Evolutionary conservation across 2,113 vertebrate species (phyloP), one percentile per base, ranked within the genome.

Genomic region (human (Homo sapiens)): DNA sequence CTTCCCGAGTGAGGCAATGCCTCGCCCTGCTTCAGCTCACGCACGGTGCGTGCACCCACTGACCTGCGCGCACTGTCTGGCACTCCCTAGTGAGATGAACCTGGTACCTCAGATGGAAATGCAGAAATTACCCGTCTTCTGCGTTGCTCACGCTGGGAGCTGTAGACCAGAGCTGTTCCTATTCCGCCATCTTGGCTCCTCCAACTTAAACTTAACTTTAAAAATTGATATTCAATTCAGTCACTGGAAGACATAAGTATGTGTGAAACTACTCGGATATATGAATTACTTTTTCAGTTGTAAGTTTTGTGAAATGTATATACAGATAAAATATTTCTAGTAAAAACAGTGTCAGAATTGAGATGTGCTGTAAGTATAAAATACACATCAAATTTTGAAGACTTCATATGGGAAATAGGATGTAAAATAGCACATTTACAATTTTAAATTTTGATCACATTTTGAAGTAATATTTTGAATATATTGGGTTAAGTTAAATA

Each of bases 231-330:
- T 50, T 52, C 4, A 83, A 8, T 83, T 88, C 48, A 50, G 35
- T 90, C 22, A 32, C 38, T 94, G 16, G 30, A 92, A 96, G 87
- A 84, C 0, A 23, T 86, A 93, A 89, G 16, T 72, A 55, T 83
- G 3, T 40, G 6, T 64, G 12, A 40, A 90, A 95, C 25, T 93
- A 78, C 25, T 59, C 88, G 52, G 13, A 5, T 55, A 22, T 70
- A 5, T 76, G 35, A 86, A 90, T 87, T 90, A 70, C 23, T 66
- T 92, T 95, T 78, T 43, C 8, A 88, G 66, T 57, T n/a, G 3
- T 88, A 76, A 90, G 52, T 90, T 89, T 96, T 27, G 59, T 92
- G 30, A 90, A 72, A 73, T 66, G 85, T 79, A 52, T 88, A 72
- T 76, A 16, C 4, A 95, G 88, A 57, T 16, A 30, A 64, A 72